These are phyloP conservation scores for Trisateles emortualis DNA, from an alignment of 2,888 invertebrate genomes.

Conservation along the genomic window DNA sequence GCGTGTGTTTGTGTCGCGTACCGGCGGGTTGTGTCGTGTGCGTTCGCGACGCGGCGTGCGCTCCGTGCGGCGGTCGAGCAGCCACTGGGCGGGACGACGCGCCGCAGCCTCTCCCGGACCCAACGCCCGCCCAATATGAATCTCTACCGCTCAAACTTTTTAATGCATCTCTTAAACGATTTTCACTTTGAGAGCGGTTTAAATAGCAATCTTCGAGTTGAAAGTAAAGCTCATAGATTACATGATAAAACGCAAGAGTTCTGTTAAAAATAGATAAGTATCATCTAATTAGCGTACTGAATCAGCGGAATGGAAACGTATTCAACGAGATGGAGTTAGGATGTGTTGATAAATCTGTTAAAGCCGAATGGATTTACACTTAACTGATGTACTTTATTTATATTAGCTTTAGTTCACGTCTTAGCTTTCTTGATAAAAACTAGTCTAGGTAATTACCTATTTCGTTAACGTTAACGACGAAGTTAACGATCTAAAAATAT, in stretches of 20 bases:
- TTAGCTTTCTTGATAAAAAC: no score
- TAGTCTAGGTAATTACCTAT: no score
- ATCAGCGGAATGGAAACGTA: conserved; percentile 38
- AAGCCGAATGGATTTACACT: conserved; percentile 17
- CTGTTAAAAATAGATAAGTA: conserved; percentile 29
- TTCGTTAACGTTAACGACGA: no score
- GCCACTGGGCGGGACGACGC: conserved; percentile 71
- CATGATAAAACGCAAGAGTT: conserved; percentile 5
- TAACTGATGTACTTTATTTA: conserved; percentile 13
- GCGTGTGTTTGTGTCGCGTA: conserved; percentile 79
- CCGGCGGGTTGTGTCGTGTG: conserved; percentile 78
- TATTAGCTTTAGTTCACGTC: no score
- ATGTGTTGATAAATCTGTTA: conserved; percentile 32
- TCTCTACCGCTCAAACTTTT: conserved; percentile 59
- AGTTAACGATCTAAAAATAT: no score
- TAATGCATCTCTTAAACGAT: conserved; percentile 58
- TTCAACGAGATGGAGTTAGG: conserved; percentile 37
- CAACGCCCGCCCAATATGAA: conserved; percentile 66
- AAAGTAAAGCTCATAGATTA: conserved; percentile 5
- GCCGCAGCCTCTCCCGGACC: conserved; percentile 71
- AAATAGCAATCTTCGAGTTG: conserved; percentile 14
- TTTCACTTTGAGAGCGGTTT: conserved; percentile 16
- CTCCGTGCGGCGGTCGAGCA: conserved; percentile 79
- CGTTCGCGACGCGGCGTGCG: conserved; percentile 81
- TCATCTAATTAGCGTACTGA: conserved; percentile 26